phyloP scores from a whole-genome alignment of 2,797 vertebrate genomes.

The Phrynocephalus vlangalii region DNA sequence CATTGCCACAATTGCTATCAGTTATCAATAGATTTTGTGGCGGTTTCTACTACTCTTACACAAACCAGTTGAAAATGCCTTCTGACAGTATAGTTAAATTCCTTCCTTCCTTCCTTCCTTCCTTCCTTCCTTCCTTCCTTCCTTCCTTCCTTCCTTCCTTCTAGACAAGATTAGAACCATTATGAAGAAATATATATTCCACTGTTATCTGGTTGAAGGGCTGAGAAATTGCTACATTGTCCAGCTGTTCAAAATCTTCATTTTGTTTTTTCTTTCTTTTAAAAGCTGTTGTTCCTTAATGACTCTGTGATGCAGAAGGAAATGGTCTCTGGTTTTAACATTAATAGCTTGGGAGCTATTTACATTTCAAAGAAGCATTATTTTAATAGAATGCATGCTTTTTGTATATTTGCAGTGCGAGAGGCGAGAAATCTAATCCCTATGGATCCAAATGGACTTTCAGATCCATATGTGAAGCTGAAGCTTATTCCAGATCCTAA shows the following conservation, averaged over 20 bases:
- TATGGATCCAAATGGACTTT: slow-evolving; percentile 97
- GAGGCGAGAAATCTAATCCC: slow-evolving; percentile 97
- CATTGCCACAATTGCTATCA: too few species aligned
- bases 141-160: too few species aligned
- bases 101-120: background rate
- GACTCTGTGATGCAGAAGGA: background rate
- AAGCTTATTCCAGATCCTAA: slow-evolving; percentile 98
- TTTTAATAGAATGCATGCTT: slow-evolving; percentile 8
- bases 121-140: background rate
- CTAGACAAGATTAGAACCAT: too few species aligned
- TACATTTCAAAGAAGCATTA: background rate
- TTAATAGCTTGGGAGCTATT: background rate
- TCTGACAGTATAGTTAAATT: background rate
- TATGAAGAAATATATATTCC: too few species aligned
- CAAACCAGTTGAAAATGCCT: background rate
- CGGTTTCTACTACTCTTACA: background rate
- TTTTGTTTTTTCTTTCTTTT: background rate
- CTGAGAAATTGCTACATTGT: background rate
- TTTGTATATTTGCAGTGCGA: slow-evolving; percentile 82
- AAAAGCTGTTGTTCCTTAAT: background rate
- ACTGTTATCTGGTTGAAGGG: background rate
- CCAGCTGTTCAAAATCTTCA: too few species aligned
- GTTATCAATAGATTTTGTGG: background rate
- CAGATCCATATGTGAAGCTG: slow-evolving; percentile 97
- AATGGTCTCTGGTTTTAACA: background rate